Base-by-base conservation (phyloP, 2,113 vertebrate species). In the Micronycteris hirsuta region DNA sequence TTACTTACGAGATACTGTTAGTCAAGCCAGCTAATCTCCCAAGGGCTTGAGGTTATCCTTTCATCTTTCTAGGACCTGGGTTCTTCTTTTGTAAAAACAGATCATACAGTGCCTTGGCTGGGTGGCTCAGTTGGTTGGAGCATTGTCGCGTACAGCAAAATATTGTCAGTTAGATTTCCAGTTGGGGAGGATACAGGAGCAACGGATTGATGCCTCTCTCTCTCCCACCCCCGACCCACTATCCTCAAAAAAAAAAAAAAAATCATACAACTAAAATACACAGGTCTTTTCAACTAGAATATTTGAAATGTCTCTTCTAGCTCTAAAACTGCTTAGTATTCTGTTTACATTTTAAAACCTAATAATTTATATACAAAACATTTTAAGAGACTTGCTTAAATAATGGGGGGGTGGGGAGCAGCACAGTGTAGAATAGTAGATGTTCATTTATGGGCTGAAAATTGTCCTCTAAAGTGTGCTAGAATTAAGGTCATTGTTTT, bases 401-500 rank as follows among this genome's bases (percentile, higher is more conserved):
- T 92, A 94, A 96, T 19, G 54, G 10, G 28, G 20, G 31, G 6
- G 2, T 8, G 7, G 7, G 9, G 3, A 3, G 67, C 8, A 22
- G 3, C 5, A 74, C 0, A 68, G 20, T 58, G 56, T 58, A 58
- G 10, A 86, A 91, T 1, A 20, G 38, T 1, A 20, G 38, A 26
- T 67, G 2, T 81, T 89, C 33, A 63, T 22, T 19, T 52, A 52
- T 47, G 17, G 20, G 24, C 43, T 90, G 5, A 86, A 94, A 96
- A 92, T 17, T 22, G 19, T 73, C 28, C 22, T 73, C 15, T 45
- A 33, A 11, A 82, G 22, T 45, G 17, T 73, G 26, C 22, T 56
- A 6, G 41, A 94, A 91, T 85, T 92, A 92, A 93, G 26, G 43
- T n/a, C 33, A 86, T 4, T 94, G 65, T 47, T 91, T 96, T 87